phyloP scores from a whole-genome alignment of 2,113 vertebrate genomes.

The Melanocharis versteri region DNA sequence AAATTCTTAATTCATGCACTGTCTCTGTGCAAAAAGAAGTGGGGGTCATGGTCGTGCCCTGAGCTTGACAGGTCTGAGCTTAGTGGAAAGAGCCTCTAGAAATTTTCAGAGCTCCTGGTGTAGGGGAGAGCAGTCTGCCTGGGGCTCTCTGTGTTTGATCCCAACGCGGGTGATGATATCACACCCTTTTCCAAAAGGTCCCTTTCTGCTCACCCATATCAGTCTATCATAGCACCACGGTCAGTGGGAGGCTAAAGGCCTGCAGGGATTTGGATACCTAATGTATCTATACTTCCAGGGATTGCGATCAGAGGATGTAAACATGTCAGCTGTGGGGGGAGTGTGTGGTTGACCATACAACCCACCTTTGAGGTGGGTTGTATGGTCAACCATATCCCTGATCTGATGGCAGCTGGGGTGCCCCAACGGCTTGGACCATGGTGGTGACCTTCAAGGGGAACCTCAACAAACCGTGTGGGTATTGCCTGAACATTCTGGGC shows the following conservation, averaged over 20 bases:
- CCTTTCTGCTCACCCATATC: not conserved
- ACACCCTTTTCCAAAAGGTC: not conserved
- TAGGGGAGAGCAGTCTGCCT: not conserved
- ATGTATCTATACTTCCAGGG: rapidly evolving
- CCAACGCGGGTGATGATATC: not conserved
- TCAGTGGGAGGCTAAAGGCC: not conserved
- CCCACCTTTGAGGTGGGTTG: not conserved
- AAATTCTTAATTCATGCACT: not conserved
- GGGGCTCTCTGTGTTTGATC: not conserved
- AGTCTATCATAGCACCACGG: not conserved
- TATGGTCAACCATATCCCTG: not conserved
- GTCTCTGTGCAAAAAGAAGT: not conserved
- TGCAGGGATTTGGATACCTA: not conserved
- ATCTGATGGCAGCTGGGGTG: not conserved
- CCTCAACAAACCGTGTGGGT: rapidly evolving
- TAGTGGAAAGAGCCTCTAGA: not conserved
- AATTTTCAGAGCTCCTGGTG: not conserved
- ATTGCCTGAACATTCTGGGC: not conserved
- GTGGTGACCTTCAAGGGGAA: not conserved
- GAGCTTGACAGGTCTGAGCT: not conserved
- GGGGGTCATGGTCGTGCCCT: not conserved
- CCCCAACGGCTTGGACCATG: not conserved
- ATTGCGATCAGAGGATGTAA: not conserved
- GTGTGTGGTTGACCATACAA: not conserved
- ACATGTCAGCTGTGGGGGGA: not conserved